Evolutionary conservation across 2,888 invertebrate genomes (phyloP), one percentile per base, ranked within the genome.

Genomic region (Cyclophora albipunctata): DNA sequence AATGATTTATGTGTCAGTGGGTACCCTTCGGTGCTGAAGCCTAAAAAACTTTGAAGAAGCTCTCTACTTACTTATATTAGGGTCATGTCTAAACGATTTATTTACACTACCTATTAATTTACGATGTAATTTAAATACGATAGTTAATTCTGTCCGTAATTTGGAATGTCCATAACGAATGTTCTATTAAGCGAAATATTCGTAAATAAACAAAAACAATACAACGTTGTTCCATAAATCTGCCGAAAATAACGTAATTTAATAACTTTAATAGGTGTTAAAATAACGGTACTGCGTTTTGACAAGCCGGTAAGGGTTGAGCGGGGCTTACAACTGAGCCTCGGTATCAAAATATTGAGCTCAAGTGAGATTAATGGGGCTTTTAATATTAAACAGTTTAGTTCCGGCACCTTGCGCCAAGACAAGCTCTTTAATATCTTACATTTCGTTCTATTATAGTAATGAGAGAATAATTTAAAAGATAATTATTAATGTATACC

Each of bases 1-100:
- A 55, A 60, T 60, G 62, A 62, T 62, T 62, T 60, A 62, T 58
- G 54, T 55, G 47, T 7, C 49, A 45, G 55, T 20, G 20, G 56
- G 54, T 51, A 58, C 48, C 49, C 50, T 46, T 48, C 46, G 52
- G 50, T 46, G 48, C 48, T 52, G 52, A 47, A 57, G 49, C 45
- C 54, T 51, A 50, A 47, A 52, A 59, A 59, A 58, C 53, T 58
- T 60, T 52, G 47, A 40, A 55, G 58, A 53, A 53, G 34, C 49
- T 45, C 55, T 57, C 54, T 37, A 37, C 37, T 37, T 37, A 37
- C 4, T 37, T 5, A 37, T 51, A 54, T 54, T 55, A 53, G 53
- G 51, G 55, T 55, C 52, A 51, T 52, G 53, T 51, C 55, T 51
- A 48, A 46, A 45, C 56, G 57, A 59, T 61, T 61, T 20, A 20